phyloP scores from a whole-genome alignment of 2,888 invertebrate genomes.

The Parnassius orleans region DNA sequence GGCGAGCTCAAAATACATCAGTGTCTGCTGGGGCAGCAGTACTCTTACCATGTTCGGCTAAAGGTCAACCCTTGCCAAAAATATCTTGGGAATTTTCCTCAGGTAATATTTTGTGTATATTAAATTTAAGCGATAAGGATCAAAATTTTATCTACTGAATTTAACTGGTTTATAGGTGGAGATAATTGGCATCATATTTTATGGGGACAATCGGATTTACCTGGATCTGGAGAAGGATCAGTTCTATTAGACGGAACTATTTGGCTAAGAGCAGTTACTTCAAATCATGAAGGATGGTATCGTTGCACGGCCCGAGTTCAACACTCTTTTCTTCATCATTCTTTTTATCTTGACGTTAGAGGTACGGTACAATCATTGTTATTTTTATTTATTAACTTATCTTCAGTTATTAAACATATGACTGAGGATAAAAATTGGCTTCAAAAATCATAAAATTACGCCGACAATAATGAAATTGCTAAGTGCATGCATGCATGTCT shows the following conservation, averaged over 20 bases:
- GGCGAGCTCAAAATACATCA: slow-evolving; percentile 87
- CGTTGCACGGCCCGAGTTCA: slow-evolving; percentile 87
- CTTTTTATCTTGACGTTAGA: slow-evolving; percentile 70
- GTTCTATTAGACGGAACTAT: slow-evolving; percentile 87
- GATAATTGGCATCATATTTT: slow-evolving; percentile 73
- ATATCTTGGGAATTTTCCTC: slow-evolving; percentile 88
- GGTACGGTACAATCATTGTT: slow-evolving; percentile 44
- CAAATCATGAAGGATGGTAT: slow-evolving; percentile 91
- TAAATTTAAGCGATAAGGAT: slow-evolving; percentile 4
- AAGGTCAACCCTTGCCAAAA: slow-evolving; percentile 89
- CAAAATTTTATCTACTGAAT: too few species aligned
- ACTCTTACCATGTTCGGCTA: slow-evolving; percentile 88
- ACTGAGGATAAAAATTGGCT: too few species aligned
- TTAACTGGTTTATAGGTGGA: slow-evolving; percentile 48
- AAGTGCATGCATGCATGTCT: too few species aligned
- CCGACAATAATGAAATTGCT: too few species aligned
- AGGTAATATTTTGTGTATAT: slow-evolving; percentile 61
- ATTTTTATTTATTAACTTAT: too few species aligned
- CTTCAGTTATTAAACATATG: too few species aligned
- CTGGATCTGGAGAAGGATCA: slow-evolving; percentile 76
- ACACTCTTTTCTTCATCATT: slow-evolving; percentile 68
- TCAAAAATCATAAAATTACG: too few species aligned
- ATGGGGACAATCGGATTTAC: slow-evolving; percentile 67
- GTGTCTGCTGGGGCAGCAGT: slow-evolving; percentile 88
- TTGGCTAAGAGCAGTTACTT: slow-evolving; percentile 85